A percentile compares a stretch with the other conserved stretches of the same genome.
Conservation (phyloP, 2,888 invertebrate species). For the Eupithecia tripunctaria region DNA sequence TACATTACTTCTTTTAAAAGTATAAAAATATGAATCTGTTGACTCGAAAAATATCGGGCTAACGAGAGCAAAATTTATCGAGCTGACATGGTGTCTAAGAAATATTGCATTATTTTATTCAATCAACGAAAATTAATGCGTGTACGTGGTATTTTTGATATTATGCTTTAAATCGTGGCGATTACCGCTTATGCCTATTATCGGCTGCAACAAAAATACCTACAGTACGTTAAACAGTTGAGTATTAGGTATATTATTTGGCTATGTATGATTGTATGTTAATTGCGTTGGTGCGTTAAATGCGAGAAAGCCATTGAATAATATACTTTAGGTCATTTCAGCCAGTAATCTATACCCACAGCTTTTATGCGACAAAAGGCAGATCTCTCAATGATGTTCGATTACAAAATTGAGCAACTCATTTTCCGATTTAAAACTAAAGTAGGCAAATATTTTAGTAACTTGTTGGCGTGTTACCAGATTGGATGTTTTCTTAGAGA, state of each 20-base stretch:
- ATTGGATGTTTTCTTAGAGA: conserved; percentile 49
- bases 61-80: too few relatives aligned
- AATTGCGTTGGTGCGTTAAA: conserved; percentile 6
- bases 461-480: conserved; percentile 38
- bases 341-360: conserved; percentile 7
- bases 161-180: conserved; percentile 6
- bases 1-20: too few relatives aligned
- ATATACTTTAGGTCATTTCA: conserved; percentile 15
- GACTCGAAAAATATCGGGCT: too few relatives aligned
- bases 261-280: conserved; percentile 11
- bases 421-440: conserved; percentile 15
- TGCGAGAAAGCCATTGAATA: conserved; percentile 10
- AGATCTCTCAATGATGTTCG: conserved; percentile 5
- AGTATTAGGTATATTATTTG: conserved; percentile 17
- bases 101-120: too few relatives aligned
- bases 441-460: conserved; percentile 22
- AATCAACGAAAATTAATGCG: too few relatives aligned
- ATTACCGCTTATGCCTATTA: conserved; percentile 10
- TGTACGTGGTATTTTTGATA: not conserved
- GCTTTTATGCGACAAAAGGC: conserved; percentile 49
- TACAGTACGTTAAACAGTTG: not conserved
- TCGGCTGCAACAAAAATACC: not conserved
- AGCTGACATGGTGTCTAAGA: too few relatives aligned
- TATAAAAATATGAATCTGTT: too few relatives aligned
- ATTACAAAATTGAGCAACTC: conserved; percentile 15